A percentile compares a stretch with the other conserved stretches of the same genome.
These are phyloP conservation scores for Hydrolagus colliei DNA, from an alignment of 2,797 vertebrate genomes.

Conservation along the genomic window DNA sequence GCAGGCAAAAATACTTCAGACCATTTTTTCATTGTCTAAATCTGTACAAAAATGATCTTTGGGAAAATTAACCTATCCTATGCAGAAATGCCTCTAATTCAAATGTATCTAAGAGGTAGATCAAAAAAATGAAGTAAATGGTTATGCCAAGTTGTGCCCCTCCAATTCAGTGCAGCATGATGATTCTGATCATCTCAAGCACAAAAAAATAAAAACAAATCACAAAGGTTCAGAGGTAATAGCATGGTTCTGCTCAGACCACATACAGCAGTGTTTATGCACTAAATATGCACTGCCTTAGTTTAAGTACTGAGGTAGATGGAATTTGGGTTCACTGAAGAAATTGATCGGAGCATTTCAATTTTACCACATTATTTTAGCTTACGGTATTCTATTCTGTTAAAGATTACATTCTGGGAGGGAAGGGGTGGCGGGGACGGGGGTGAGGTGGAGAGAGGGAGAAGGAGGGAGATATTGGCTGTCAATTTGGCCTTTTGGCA, in stretches of 20 bases:
- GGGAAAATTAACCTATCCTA: conserved; percentile 58
- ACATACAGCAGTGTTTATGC: conserved; percentile 62
- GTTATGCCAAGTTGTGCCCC: conserved; percentile 76
- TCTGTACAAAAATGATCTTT: conserved; percentile 71
- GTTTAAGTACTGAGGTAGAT: conserved; percentile 86
- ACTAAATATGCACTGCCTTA: conserved; percentile 59
- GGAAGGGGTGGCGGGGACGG: no score
- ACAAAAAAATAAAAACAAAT: conserved; percentile 53
- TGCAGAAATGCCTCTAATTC: conserved; percentile 89
- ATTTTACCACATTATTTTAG: conserved; percentile 66
- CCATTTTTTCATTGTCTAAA: conserved; percentile 69
- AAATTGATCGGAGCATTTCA: conserved; percentile 76
- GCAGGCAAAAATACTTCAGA: conserved; percentile 72
- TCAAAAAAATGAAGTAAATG: conserved; percentile 74
- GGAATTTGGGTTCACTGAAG: conserved; percentile 72
- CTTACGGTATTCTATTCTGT: conserved; percentile 20
- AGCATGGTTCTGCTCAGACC: conserved; percentile 68
- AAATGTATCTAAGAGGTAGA: conserved; percentile 92
- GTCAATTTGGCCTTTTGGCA: conserved; percentile 13
- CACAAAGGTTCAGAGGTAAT: conserved; percentile 73
- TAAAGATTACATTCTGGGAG: conserved; percentile 3
- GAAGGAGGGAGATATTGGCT: background rate
- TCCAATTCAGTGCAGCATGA: conserved; percentile 66
- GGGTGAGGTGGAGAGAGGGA: background rate
- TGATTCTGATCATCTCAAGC: conserved; percentile 66